These are phyloP conservation scores for Pseudochaenichthys georgianus DNA, from an alignment of 2,797 vertebrate species.

Conservation along the genomic window DNA sequence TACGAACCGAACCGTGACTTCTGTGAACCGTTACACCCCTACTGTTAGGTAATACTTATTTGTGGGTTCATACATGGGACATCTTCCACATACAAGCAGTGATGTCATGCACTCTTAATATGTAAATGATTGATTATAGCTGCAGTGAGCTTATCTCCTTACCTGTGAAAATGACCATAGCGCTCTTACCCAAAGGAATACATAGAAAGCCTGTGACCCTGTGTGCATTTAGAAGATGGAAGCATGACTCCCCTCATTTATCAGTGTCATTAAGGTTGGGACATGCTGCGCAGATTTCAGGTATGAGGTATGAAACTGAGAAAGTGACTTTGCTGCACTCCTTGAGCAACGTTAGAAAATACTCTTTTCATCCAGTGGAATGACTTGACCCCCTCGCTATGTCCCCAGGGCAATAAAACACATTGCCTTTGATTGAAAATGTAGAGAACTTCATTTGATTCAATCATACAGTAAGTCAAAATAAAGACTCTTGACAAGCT, in stretches of 20 bases:
- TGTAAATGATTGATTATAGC: not conserved
- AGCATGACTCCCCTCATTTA: not conserved
- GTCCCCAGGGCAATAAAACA: not conserved
- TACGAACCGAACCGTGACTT: no score
- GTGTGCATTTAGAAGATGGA: not conserved
- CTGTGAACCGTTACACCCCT: no score
- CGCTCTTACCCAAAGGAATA: not conserved
- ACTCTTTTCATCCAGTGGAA: not conserved
- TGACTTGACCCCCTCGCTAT: not conserved
- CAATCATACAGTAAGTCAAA: slow-evolving; percentile 1
- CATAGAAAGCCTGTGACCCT: not conserved
- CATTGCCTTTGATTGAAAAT: slow-evolving; percentile 23
- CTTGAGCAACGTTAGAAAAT: slow-evolving; percentile 24
- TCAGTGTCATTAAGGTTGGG: slow-evolving; percentile 1
- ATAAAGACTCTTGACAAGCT: not conserved
- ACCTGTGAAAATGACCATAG: not conserved
- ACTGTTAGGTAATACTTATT: not conserved
- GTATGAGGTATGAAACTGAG: not conserved
- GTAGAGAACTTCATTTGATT: slow-evolving; percentile 9
- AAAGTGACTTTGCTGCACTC: not conserved
- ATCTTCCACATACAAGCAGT: not conserved
- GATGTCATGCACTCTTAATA: not conserved
- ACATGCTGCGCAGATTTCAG: not conserved
- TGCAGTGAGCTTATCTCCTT: not conserved
- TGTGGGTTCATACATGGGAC: not conserved